Conservation (phyloP, 2,113 vertebrate genomes). For the Nestor notabilis region DNA sequence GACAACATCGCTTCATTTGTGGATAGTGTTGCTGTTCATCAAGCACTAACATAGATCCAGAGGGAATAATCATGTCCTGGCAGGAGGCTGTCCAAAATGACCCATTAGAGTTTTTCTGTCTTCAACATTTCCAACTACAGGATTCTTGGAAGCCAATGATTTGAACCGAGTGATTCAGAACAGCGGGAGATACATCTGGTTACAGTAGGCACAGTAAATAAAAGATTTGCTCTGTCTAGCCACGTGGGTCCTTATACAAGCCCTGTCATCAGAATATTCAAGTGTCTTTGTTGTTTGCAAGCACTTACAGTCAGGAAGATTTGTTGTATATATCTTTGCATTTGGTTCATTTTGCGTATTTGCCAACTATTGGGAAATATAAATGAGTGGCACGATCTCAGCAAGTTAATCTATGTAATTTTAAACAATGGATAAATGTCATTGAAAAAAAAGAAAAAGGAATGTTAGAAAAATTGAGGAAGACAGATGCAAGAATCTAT, state of each 20-base stretch:
- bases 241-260: background rate
- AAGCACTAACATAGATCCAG: background rate
- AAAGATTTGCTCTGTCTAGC: background rate
- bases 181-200: constrained; percentile 1
- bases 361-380: background rate
- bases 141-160: constrained; percentile 14
- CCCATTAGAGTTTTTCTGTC: constrained; percentile 25
- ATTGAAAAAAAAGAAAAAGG: background rate
- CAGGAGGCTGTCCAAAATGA: constrained; percentile 47
- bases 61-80: constrained; percentile 21
- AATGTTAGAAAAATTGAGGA: background rate
- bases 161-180: constrained; percentile 45
- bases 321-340: background rate
- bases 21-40: background rate
- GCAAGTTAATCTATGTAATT: background rate
- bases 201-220: constrained; percentile 18
- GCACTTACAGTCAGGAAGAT: background rate
- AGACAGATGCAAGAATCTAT: background rate
- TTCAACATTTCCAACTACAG: background rate
- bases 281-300: background rate
- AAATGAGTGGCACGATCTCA: background rate
- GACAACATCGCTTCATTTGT: background rate
- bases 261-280: background rate
- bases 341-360: background rate
- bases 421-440: background rate